phyloP scores from a whole-genome alignment of 2,113 vertebrate species.

The Cebus imitator region DNA sequence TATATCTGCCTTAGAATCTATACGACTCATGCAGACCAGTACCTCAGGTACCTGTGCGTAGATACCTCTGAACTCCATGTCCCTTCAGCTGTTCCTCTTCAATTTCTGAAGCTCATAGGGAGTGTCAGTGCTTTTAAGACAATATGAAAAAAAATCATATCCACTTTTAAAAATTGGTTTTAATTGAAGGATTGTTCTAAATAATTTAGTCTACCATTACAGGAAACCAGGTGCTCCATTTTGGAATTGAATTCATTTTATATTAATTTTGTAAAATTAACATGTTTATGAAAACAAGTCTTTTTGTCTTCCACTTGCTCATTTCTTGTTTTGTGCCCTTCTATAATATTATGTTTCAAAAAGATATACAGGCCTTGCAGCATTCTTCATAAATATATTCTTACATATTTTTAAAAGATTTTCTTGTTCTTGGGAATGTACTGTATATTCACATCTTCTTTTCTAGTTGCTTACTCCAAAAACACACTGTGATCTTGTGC shows the following conservation, averaged over 20 bases:
- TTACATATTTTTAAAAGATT: not conserved
- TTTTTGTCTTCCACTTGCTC: not conserved
- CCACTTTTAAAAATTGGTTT: not conserved
- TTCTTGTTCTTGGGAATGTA: not conserved
- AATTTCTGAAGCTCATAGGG: not conserved
- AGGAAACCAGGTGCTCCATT: not conserved
- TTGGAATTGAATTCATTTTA: not conserved
- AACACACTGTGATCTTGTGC: not conserved
- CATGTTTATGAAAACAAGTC: not conserved
- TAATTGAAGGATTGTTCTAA: not conserved
- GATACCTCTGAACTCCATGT: not conserved
- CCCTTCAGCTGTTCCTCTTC: not conserved
- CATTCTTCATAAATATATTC: not conserved
- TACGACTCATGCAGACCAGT: not conserved
- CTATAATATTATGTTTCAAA: not conserved
- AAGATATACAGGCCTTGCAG: not conserved
- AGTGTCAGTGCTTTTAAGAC: not conserved
- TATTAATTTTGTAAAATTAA: not conserved
- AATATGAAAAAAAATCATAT: not conserved
- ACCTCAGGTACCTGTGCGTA: too few relatives aligned
- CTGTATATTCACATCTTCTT: not conserved
- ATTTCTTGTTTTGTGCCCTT: not conserved
- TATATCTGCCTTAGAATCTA: fast-evolving
- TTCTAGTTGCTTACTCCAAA: not conserved
- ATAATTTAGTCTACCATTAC: not conserved